These are phyloP conservation scores for Conchocele bisecta DNA, from an alignment of 2,888 invertebrate species.

Conservation along the genomic window DNA sequence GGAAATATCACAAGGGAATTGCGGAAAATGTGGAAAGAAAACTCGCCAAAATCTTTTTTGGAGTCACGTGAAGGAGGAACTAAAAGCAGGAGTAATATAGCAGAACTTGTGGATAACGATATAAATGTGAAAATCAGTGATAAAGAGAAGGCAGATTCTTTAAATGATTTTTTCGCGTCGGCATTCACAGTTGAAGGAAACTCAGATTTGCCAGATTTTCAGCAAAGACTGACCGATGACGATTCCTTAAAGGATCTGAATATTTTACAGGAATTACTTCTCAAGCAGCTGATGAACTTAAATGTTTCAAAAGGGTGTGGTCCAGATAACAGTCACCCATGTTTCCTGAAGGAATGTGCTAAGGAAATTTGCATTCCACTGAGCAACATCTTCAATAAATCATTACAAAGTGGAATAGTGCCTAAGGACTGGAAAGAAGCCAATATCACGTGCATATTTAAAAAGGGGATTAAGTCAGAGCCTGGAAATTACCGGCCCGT, in stretches of 20 bases:
- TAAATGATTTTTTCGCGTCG: conserved; percentile 2
- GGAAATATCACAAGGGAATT: too few species aligned
- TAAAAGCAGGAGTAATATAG: background rate
- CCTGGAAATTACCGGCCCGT: conserved; percentile 13
- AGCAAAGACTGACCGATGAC: background rate
- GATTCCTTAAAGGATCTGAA: background rate
- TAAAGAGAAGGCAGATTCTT: conserved; percentile 1
- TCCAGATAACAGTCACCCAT: conserved; percentile 6
- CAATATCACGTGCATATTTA: conserved; percentile 1
- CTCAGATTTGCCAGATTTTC: conserved; percentile 4
- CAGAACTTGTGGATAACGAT: background rate
- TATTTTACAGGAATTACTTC: background rate
- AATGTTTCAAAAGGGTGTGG: conserved; percentile 12
- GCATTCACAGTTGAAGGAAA: conserved; percentile 14
- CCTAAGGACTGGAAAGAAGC: conserved; percentile 8
- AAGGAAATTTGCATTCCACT: background rate
- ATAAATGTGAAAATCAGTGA: background rate
- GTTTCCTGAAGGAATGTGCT: conserved; percentile 3
- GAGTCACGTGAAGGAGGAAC: background rate
- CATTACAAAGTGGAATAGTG: background rate
- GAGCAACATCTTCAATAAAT: background rate
- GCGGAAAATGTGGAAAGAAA: too few species aligned
- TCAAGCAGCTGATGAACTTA: background rate
- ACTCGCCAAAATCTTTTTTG: background rate
- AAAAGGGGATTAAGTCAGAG: conserved; percentile 7